Conservation (phyloP, 2,888 invertebrate species). For the Drosophila mayaguana region DNA sequence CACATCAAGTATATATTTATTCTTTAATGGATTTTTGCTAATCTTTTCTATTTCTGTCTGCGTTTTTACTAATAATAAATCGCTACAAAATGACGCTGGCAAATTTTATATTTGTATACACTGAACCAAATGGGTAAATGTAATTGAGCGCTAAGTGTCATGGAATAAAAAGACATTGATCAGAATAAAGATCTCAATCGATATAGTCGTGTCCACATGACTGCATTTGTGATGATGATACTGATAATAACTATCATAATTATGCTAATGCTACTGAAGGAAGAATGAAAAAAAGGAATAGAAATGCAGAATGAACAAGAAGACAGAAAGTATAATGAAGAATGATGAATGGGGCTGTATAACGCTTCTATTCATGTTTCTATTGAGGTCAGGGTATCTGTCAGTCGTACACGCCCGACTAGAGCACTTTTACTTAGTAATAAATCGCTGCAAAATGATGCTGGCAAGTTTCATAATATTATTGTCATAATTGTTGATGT, state of each 20-base stretch:
- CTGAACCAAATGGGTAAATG: neutral
- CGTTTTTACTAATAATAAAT: slow-evolving; percentile 56
- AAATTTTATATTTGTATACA: slow-evolving; percentile 22
- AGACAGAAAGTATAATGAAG: too few relatives aligned
- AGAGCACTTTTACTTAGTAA: slow-evolving; percentile 11
- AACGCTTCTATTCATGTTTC: neutral
- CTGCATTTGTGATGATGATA: too few relatives aligned
- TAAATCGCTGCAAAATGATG: slow-evolving; percentile 73
- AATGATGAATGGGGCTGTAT: neutral
- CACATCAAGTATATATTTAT: slow-evolving; percentile 10
- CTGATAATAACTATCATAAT: too few relatives aligned
- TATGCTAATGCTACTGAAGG: too few relatives aligned
- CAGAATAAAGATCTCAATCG: neutral
- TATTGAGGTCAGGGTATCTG: neutral
- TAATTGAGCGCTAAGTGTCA: neutral
- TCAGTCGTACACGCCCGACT: slow-evolving; percentile 2
- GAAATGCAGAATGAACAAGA: neutral
- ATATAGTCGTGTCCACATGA: neutral
- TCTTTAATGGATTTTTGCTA: slow-evolving; percentile 29
- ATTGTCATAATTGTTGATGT: slow-evolving; percentile 38
- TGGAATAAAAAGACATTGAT: neutral
- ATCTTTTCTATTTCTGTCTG: slow-evolving; percentile 38
- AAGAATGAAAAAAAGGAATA: too few relatives aligned
- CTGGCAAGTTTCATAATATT: slow-evolving; percentile 38
- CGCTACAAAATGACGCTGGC: slow-evolving; percentile 68